Conservation (phyloP, 2,888 invertebrate species). For the Acronicta psi region DNA sequence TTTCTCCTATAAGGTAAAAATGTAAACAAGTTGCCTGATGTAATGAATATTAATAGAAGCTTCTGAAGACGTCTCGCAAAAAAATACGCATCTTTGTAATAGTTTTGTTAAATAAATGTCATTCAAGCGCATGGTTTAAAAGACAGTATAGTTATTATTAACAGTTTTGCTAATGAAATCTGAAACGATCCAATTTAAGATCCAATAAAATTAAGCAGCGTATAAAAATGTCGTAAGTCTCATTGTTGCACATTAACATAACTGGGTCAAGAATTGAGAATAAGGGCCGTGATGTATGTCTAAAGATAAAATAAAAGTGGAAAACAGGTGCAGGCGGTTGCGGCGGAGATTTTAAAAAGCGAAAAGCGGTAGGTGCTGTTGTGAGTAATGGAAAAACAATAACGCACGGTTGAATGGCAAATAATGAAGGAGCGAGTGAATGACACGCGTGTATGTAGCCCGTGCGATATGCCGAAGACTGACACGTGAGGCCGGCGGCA, state of each 20-base stretch:
- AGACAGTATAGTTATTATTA: slow-evolving; percentile 36
- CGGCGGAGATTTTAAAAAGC: slow-evolving; percentile 23
- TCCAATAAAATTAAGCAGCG: slow-evolving; percentile 50
- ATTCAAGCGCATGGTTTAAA: slow-evolving; percentile 28
- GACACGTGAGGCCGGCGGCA: slow-evolving; percentile 76
- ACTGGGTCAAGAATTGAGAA: slow-evolving; percentile 50
- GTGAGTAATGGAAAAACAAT: slow-evolving; percentile 44
- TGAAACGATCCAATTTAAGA: slow-evolving; percentile 43
- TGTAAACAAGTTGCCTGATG: slow-evolving; percentile 64
- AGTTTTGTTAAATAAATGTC: slow-evolving; percentile 41
- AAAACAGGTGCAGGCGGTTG: slow-evolving; percentile 35
- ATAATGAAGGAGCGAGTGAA: slow-evolving; percentile 61
- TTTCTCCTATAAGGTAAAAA: slow-evolving; percentile 68
- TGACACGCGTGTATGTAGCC: slow-evolving; percentile 62
- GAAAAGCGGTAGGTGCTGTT: slow-evolving; percentile 31
- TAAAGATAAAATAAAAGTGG: slow-evolving; percentile 22
- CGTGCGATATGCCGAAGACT: slow-evolving; percentile 79
- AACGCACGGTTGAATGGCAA: slow-evolving; percentile 53
- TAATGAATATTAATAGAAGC: slow-evolving; percentile 76
- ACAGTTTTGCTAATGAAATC: slow-evolving; percentile 40
- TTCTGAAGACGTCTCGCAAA: slow-evolving; percentile 62
- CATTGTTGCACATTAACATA: slow-evolving; percentile 45
- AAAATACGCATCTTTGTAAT: slow-evolving; percentile 47
- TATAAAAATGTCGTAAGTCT: slow-evolving; percentile 48
- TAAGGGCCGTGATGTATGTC: slow-evolving; percentile 33